Evolutionary conservation across 64 coral and sea anemone genomes (phyloP).

Genomic region (Catalaphyllia jardinei): DNA sequence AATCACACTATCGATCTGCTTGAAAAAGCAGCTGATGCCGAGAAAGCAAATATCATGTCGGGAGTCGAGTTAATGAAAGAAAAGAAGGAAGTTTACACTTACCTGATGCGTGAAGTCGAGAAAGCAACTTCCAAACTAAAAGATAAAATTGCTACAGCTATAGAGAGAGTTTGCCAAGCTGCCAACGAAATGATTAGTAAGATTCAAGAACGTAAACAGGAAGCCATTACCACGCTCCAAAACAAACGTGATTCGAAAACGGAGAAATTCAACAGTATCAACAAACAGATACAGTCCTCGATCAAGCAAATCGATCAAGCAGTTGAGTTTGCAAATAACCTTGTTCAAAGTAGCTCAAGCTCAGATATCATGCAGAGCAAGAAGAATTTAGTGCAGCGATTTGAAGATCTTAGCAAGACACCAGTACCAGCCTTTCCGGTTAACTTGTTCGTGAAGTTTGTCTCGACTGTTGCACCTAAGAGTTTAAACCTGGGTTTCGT

Average conservation of each 20-base stretch:
- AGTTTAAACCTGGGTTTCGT: not conserved
- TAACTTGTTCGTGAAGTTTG: not conserved
- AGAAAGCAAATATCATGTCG: not conserved
- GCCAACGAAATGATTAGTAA: not conserved
- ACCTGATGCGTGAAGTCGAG: not conserved
- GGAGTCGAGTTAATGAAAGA: not conserved
- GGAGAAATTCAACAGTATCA: not conserved
- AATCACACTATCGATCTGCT: not conserved
- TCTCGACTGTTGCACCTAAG: not conserved
- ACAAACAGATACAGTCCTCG: not conserved
- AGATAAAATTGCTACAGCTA: not conserved
- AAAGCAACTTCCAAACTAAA: not conserved
- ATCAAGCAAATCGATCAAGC: not conserved
- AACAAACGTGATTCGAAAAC: not conserved
- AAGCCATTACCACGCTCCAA: not conserved
- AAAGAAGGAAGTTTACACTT: not conserved
- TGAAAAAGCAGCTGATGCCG: constrained; percentile 3
- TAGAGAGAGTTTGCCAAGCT: not conserved
- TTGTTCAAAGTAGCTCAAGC: not conserved
- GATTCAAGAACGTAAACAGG: not conserved
- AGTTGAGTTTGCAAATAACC: not conserved
- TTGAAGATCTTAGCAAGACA: not conserved
- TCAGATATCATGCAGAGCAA: not conserved
- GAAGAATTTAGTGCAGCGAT: not conserved
- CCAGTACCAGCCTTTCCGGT: not conserved